Base-by-base conservation (phyloP, 2,113 vertebrate species). In the Apodemus sylvaticus region DNA sequence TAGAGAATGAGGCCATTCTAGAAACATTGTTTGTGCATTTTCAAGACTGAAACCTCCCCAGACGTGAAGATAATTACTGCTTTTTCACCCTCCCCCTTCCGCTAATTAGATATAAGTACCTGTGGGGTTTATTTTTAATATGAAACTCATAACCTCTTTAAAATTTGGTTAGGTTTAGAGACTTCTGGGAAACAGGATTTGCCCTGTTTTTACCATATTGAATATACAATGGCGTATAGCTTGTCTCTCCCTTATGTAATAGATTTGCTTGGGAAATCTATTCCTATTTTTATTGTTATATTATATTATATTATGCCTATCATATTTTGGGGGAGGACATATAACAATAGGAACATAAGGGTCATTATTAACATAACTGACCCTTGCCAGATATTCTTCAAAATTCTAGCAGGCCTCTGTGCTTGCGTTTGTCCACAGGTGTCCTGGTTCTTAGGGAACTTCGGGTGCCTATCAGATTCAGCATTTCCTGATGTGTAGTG, bases 61-160 rank as follows among this genome's bases (percentile, higher is more conserved):
- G 74, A 26, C n/a, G 92, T 77, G 55, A 62, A 85, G n/a, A 77
- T 60, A 62, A 45, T 93, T 89, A 92, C 86, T 51, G 13, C 66
- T 14, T 76, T 13, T 79, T 55, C 78, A 34, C 66, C 34, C 48
- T 92, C 29, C 12, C 64, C 39, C 48, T 88, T 11, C 26, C 86
- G 45, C 60, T 96, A 93, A 95, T 96, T 93, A 95, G 70, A 51
- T 60, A 88, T 51, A 77, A 70, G 94, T 96, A 58, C 91, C 51
- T 12, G 14, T 22, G 74, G 29, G 88, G 36, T 58, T 93, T 90
- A 86, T 97, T 92, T 90, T 92, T 81, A 39, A 87, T 42, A 93
- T 74, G 53, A 93, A 96, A 97, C 87, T 94, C 16, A 79, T 86
- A 91, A 89, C 66, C 76, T 95, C 62, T 96, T 96, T 95, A 93